These are phyloP conservation scores for Lysiphlebus fabarum DNA, from an alignment of 1,140 invertebrate species.

Conservation along the genomic window DNA sequence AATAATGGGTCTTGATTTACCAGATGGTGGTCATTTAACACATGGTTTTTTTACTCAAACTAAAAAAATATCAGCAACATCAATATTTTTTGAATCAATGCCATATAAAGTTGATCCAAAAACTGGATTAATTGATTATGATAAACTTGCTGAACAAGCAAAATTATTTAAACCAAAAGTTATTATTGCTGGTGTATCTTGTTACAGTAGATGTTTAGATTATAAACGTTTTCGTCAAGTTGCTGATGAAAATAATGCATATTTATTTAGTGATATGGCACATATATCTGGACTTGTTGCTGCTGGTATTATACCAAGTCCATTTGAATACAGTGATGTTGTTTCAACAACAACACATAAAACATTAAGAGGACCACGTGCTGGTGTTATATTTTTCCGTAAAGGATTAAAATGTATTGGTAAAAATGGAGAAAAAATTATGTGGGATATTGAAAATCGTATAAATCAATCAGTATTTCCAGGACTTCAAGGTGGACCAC, in stretches of 20 bases:
- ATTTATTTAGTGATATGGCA: conserved; percentile 94
- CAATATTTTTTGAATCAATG: conserved; percentile 98
- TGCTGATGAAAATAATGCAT: conserved; percentile 80
- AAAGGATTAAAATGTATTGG: conserved; percentile 74
- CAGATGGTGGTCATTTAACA: conserved; percentile 94
- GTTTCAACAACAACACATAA: conserved; percentile 97
- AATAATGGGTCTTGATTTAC: conserved; percentile 95
- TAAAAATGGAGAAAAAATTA: conserved; percentile 73
- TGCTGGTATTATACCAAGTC: conserved; percentile 80
- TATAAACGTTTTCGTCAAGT: conserved; percentile 86
- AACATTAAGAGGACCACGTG: conserved; percentile 80
- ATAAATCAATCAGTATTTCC: conserved; percentile 95
- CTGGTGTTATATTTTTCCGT: conserved; percentile 86
- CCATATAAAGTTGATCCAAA: conserved; percentile 88
- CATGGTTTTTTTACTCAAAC: conserved; percentile 86
- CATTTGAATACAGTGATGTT: conserved; percentile 91
- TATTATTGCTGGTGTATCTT: conserved; percentile 93
- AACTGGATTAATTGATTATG: conserved; percentile 94
- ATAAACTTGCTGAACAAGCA: conserved; percentile 78
- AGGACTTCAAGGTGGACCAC: conserved; percentile 85
- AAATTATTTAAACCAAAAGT: conserved; percentile 86
- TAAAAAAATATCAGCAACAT: conserved; percentile 95
- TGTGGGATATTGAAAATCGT: conserved; percentile 83
- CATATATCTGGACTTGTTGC: conserved; percentile 91
- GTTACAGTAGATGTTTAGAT: conserved; percentile 82